Evolutionary conservation across 2,797 vertebrate species (phyloP).

Genomic region (Caiman crocodilus): DNA sequence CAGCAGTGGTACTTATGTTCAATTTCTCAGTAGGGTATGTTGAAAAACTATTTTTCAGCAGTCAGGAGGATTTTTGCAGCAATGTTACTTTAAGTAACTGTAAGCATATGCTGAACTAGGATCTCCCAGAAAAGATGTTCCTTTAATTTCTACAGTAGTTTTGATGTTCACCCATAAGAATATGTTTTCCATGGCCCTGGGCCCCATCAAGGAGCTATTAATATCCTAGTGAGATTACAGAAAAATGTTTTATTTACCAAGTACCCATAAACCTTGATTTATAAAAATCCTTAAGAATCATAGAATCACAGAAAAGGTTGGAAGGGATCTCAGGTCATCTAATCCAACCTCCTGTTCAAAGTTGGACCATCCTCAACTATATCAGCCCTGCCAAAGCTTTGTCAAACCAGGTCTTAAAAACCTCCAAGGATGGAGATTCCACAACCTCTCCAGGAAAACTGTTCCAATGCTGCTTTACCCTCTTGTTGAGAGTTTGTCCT

Average conservation of each 20-base stretch:
- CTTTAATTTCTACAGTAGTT: background rate
- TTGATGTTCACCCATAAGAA: background rate
- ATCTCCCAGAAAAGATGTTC: constrained; percentile 4
- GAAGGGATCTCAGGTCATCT: too few species aligned
- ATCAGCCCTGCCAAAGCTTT: too few species aligned
- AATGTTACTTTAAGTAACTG: constrained; percentile 45
- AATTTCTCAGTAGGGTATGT: constrained; percentile 34
- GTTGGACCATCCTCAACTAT: too few species aligned
- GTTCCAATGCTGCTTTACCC: too few species aligned
- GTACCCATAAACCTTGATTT: background rate
- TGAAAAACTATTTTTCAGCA: background rate
- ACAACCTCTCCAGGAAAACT: too few species aligned
- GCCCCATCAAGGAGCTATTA: background rate
- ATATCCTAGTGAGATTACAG: background rate
- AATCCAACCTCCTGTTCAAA: too few species aligned
- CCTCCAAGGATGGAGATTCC: too few species aligned
- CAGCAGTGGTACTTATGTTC: constrained; percentile 25
- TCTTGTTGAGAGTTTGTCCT: too few species aligned
- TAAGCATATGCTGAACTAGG: constrained; percentile 27
- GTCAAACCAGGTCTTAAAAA: too few species aligned
- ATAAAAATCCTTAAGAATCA: background rate
- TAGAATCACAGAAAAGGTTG: too few species aligned
- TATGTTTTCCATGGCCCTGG: background rate
- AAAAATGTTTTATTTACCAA: background rate
- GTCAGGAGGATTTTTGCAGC: constrained; percentile 39